phyloP scores from a whole-genome alignment of 1,140 invertebrate species.

The Drosophila repletoides region DNA sequence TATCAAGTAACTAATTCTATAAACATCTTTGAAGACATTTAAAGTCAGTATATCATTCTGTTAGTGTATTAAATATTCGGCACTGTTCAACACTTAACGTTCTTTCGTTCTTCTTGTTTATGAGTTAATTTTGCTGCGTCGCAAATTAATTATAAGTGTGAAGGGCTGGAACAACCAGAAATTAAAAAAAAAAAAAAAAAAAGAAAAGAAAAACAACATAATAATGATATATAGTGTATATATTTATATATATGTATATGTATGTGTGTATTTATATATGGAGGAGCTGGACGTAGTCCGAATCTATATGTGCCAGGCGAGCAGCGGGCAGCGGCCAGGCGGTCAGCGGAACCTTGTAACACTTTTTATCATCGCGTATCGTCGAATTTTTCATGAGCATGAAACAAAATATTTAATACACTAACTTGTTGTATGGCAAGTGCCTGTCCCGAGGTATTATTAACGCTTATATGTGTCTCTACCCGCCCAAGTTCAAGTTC shows the following conservation, averaged over 20 bases:
- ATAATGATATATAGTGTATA: neutral
- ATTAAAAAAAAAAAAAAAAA: neutral
- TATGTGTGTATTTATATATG: neutral
- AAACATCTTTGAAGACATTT: too few species aligned
- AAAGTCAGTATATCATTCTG: too few species aligned
- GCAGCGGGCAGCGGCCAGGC: neutral
- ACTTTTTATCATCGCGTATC: slow-evolving; percentile 32
- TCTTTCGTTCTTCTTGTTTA: neutral
- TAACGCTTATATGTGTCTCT: slow-evolving; percentile 29
- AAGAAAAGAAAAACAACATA: neutral
- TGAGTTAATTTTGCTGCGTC: slow-evolving; percentile 25
- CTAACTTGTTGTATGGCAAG: slow-evolving; percentile 7
- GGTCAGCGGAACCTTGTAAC: slow-evolving; percentile 37
- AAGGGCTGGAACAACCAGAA: slow-evolving; percentile 5
- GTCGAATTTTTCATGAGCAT: slow-evolving; percentile 19
- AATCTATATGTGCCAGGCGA: slow-evolving; percentile 3
- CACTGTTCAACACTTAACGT: too few species aligned
- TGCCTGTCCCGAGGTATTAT: slow-evolving; percentile 23
- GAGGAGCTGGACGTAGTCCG: too few species aligned
- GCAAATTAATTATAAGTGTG: slow-evolving; percentile 23
- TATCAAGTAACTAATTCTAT: too few species aligned
- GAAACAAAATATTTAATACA: slow-evolving; percentile 17
- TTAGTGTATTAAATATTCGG: too few species aligned
- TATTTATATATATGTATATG: neutral
- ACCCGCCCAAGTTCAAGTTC: slow-evolving; percentile 52